A percentile compares a stretch with the other conserved stretches of the same genome.
Evolutionary conservation across 1,140 invertebrate species (phyloP).

Genomic region (Achatina immaculata): DNA sequence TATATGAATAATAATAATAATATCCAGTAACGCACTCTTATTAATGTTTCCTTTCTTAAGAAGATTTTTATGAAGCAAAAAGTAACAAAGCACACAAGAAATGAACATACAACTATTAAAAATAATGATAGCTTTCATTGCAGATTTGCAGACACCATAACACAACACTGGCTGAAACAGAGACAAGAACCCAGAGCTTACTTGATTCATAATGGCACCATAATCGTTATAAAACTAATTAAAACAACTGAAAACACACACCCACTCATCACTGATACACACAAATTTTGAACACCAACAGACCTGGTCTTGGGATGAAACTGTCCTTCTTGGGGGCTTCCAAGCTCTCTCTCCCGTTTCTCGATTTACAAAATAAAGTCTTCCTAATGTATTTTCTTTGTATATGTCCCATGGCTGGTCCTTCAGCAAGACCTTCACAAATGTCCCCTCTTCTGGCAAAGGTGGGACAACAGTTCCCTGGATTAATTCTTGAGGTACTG

Average conservation of each 20-base stretch:
- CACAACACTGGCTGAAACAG: background rate
- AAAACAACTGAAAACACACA: too few relatives aligned
- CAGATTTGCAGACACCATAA: background rate
- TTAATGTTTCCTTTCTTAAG: background rate
- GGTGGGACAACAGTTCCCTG: constrained; percentile 37
- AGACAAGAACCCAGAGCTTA: background rate
- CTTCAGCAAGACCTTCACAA: constrained; percentile 44
- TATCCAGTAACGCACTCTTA: too few relatives aligned
- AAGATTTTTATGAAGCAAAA: background rate
- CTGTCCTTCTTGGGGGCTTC: constrained; percentile 54
- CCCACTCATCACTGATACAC: too few relatives aligned
- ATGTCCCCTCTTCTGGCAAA: constrained; percentile 44
- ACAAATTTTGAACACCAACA: too few relatives aligned
- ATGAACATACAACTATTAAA: background rate
- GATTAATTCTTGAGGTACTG: constrained; percentile 25
- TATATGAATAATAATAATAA: too few relatives aligned
- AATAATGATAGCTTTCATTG: background rate
- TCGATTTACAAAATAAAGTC: constrained; percentile 51
- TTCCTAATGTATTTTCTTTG: constrained; percentile 46
- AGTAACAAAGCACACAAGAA: background rate
- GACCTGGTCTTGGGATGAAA: constrained; percentile 16
- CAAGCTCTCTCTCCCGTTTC: constrained; percentile 54
- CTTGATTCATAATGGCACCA: background rate
- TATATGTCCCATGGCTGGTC: constrained; percentile 56
- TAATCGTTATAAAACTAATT: too few relatives aligned